A percentile compares a stretch with the other conserved stretches of the same genome.
Conservation (phyloP, 1,140 invertebrate species). For the Achroia grisella region DNA sequence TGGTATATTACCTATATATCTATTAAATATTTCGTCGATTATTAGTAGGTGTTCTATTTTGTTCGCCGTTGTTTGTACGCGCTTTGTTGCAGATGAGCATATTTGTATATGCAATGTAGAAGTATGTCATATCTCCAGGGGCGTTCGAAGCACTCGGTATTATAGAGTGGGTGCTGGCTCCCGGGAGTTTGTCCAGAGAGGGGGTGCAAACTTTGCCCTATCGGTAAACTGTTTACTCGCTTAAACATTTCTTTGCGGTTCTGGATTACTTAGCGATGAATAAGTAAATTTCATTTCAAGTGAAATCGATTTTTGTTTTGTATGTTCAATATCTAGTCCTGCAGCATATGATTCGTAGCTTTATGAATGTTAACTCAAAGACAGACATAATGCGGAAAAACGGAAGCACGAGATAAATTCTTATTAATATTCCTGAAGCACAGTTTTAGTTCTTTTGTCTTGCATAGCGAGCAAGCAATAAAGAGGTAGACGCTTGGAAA, state of each 20-base stretch:
- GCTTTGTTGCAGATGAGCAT: no score
- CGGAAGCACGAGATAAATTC: conserved; percentile 40
- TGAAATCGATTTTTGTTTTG: conserved; percentile 18
- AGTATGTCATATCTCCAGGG: neutral
- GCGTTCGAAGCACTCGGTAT: no score
- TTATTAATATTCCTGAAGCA: conserved; percentile 58
- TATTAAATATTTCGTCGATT: no score
- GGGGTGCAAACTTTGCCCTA: conserved; percentile 35
- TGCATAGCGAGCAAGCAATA: conserved; percentile 50
- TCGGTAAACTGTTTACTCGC: conserved; percentile 31
- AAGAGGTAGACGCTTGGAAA: conserved; percentile 60
- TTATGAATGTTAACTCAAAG: conserved; percentile 32
- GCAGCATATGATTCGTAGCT: conserved; percentile 2
- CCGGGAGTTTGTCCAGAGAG: conserved; percentile 23
- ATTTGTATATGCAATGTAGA: neutral
- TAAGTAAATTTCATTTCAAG: conserved; percentile 35
- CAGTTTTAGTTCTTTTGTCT: conserved; percentile 61
- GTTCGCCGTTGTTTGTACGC: no score
- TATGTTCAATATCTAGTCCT: conserved; percentile 10
- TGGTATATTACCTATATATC: no score
- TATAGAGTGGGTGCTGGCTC: neutral
- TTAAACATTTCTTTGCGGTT: conserved; percentile 30
- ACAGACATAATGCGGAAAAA: conserved; percentile 7
- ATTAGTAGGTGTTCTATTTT: no score
- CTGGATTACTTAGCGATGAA: conserved; percentile 33